These are phyloP conservation scores for Silurus meridionalis DNA, from an alignment of 2,113 vertebrate species.

Conservation along the genomic window DNA sequence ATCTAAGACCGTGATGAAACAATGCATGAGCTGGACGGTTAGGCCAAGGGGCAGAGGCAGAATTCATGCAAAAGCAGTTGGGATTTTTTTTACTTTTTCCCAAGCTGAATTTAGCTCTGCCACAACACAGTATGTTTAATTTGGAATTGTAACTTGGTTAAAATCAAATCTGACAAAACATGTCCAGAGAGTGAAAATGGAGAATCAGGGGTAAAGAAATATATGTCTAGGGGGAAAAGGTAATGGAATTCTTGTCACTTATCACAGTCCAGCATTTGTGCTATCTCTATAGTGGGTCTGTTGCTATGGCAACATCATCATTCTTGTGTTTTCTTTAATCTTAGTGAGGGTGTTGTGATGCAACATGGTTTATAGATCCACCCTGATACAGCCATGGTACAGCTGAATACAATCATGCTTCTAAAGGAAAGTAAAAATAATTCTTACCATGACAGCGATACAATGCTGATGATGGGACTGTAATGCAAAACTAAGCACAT, in stretches of 20 bases:
- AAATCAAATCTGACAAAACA: conserved; percentile 50
- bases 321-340: conserved; percentile 72
- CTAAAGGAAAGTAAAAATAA: conserved; percentile 21
- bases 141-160: conserved; percentile 54
- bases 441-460: not conserved
- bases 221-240: conserved; percentile 36
- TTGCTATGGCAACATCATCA: conserved; percentile 80
- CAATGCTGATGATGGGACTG: not conserved
- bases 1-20: conserved; percentile 52
- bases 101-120: conserved; percentile 64
- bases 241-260: conserved; percentile 66
- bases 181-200: conserved; percentile 34
- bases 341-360: conserved; percentile 72
- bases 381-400: conserved; percentile 64
- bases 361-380: conserved; percentile 67
- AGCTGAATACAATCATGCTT: not conserved
- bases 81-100: conserved; percentile 57
- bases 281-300: conserved; percentile 66
- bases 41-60: conserved; percentile 38
- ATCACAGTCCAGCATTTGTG: conserved; percentile 70
- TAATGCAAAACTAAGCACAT: not conserved
- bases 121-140: conserved; percentile 53
- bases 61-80: conserved; percentile 60
- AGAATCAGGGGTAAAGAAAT: conserved; percentile 37
- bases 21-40: conserved; percentile 62